These are phyloP conservation scores for Cancer borealis DNA, from an alignment of 2,888 invertebrate species.

Conservation along the genomic window DNA sequence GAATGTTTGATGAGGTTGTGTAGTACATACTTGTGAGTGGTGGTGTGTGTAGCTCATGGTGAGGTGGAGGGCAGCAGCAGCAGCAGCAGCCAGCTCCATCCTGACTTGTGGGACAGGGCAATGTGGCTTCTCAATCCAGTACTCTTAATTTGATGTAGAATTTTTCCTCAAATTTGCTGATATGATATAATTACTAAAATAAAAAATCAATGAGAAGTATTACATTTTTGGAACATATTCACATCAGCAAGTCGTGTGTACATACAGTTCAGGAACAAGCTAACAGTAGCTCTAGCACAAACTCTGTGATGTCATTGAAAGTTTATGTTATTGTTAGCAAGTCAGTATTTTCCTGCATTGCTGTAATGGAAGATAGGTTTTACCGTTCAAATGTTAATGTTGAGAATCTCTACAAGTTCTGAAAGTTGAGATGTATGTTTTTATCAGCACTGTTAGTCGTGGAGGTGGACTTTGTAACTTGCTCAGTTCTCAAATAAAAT, in stretches of 20 bases:
- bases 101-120: slow-evolving; percentile 9
- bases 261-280: not conserved
- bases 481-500: slow-evolving; percentile 61
- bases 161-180: not conserved
- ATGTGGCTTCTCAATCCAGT: not conserved
- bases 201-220: not conserved
- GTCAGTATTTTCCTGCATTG: slow-evolving; percentile 40
- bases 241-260: not conserved
- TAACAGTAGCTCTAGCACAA: slow-evolving; percentile 60
- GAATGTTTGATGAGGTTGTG: not conserved
- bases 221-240: not conserved
- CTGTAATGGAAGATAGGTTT: slow-evolving; percentile 28
- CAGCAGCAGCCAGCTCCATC: slow-evolving; percentile 30
- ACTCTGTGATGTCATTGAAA: slow-evolving; percentile 57
- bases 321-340: slow-evolving; percentile 46
- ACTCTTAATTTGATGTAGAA: slow-evolving; percentile 16
- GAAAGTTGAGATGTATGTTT: slow-evolving; percentile 36
- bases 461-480: slow-evolving; percentile 66
- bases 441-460: slow-evolving; percentile 61
- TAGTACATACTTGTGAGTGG: slow-evolving; percentile 14
- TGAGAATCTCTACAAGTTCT: slow-evolving; percentile 35
- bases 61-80: not conserved
- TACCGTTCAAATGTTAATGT: slow-evolving; percentile 51
- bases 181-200: slow-evolving; percentile 6
- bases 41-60: slow-evolving; percentile 21